Evolutionary conservation across 2,797 vertebrate genomes (phyloP), one percentile per base, ranked within the genome.

Genomic region (Cynodonichthys magdalenae): DNA sequence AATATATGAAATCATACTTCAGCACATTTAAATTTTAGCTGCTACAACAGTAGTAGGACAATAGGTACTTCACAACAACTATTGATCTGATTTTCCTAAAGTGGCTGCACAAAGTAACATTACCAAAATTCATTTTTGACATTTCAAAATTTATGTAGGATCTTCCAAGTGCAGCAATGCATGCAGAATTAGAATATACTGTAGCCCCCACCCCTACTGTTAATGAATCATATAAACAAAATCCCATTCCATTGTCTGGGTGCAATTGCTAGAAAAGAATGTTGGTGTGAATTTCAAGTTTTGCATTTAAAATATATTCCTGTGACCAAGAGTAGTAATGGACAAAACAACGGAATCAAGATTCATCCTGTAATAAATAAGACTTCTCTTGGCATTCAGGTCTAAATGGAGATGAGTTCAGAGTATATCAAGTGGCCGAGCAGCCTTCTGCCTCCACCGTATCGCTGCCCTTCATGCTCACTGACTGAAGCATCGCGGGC

Each of bases 381-480:
- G 15, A 54, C 18, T 56, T 48, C n/a, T 34, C 9, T 2, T 59
- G 42, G 66, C 63, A n/a, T 10, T 69, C 60, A 68, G 2, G 27
- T 77, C 36, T 62, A 67, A 69, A 80, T 75, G 69, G 77, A 79
- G 76, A 82, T 80, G 74, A 82, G 79, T 71, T 76, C 42, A 57
- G 61, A 59, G 53, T 55, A 51, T 59, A 71, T 76, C 51, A 74
- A 77, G 54, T 17, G 54, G 63, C 59, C 18, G n/a, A 64, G 34
- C 69, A 61, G 66, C 70, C 39, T 50, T 52, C 71, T 47, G 31
- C 46, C 82, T 75, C 69, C 58, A 24, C 78, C 69, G 72, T 74
- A 75, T 79, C 63, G 75, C 80, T 90, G 92, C 87, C 92, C 93
- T 94, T 94, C 92, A 93, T 93, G 93, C 91, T 93, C 84, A 59